Evolutionary conservation across 2,113 vertebrate genomes (phyloP).

Genomic region (Halcyon senegalensis): DNA sequence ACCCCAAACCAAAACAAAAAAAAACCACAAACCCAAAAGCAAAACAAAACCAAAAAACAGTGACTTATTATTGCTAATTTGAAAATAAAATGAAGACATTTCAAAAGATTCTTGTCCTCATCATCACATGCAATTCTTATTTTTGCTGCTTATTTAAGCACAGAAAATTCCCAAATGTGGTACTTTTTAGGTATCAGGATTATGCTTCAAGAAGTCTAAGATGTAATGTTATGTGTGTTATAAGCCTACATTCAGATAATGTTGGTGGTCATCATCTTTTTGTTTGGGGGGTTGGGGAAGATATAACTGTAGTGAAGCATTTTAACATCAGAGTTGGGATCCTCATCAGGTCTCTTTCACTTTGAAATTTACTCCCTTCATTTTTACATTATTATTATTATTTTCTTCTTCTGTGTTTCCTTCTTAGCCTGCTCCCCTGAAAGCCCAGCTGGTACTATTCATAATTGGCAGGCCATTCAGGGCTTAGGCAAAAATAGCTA

Average conservation of each 20-base stretch:
- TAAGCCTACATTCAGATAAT: neutral
- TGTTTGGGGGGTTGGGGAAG: rapidly evolving
- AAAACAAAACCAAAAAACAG: neutral
- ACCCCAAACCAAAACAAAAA: neutral
- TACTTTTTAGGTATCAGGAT: neutral
- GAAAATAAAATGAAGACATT: neutral
- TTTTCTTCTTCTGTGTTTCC: slow-evolving; percentile 8
- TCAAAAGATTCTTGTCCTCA: neutral
- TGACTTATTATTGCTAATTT: neutral
- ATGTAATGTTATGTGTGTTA: neutral
- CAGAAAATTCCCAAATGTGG: neutral
- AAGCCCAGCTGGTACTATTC: slow-evolving; percentile 60
- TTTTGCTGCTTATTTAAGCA: neutral
- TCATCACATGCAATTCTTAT: neutral
- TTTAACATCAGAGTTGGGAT: neutral
- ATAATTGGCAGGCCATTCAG: slow-evolving; percentile 59
- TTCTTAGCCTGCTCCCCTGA: slow-evolving; percentile 41
- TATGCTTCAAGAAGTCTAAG: neutral
- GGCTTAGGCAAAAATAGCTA: slow-evolving; percentile 63
- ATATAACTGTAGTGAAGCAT: neutral
- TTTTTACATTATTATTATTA: neutral
- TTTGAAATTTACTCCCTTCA: neutral
- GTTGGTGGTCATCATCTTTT: neutral
- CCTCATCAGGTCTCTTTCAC: neutral
- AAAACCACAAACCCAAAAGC: too few relatives aligned